Percentiles rank a stretch among this genome's conserved stretches.
Conservation (phyloP, 2,888 invertebrate genomes). For the Drosophila buzzatii region DNA sequence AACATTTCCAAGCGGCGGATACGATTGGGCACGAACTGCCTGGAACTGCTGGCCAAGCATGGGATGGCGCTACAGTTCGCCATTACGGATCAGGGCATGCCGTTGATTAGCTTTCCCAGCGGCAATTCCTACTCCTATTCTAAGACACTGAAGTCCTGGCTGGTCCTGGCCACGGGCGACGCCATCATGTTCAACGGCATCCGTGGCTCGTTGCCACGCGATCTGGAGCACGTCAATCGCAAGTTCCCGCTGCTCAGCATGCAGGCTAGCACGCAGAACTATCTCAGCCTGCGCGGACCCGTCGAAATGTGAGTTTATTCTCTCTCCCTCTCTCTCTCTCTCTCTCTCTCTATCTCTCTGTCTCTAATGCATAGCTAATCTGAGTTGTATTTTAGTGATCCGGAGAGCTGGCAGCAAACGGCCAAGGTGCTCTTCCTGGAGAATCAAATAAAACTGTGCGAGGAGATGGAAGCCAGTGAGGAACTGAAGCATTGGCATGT, state of each 20-base stretch:
- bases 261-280: conserved; percentile 82
- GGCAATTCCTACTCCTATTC: conserved; percentile 94
- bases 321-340: too few species aligned
- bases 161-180: conserved; percentile 86
- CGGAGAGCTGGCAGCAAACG: conserved; percentile 83
- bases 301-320: conserved; percentile 66
- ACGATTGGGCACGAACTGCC: conserved; percentile 80
- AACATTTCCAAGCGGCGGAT: conserved; percentile 72
- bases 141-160: conserved; percentile 90
- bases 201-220: conserved; percentile 84
- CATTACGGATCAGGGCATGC: conserved; percentile 90
- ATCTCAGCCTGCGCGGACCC: conserved; percentile 65
- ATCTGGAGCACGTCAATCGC: conserved; percentile 81
- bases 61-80: conserved; percentile 87
- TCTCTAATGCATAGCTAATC: neutral
- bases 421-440: conserved; percentile 84
- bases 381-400: conserved; percentile 54
- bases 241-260: conserved; percentile 83
- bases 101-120: conserved; percentile 93
- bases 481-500: conserved; percentile 85
- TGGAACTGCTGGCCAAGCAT: conserved; percentile 82
- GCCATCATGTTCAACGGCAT: conserved; percentile 86
- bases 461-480: conserved; percentile 82
- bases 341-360: neutral
- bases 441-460: conserved; percentile 85